phyloP scores from a whole-genome alignment of 2,888 invertebrate genomes.

The Volucella bombylans region DNA sequence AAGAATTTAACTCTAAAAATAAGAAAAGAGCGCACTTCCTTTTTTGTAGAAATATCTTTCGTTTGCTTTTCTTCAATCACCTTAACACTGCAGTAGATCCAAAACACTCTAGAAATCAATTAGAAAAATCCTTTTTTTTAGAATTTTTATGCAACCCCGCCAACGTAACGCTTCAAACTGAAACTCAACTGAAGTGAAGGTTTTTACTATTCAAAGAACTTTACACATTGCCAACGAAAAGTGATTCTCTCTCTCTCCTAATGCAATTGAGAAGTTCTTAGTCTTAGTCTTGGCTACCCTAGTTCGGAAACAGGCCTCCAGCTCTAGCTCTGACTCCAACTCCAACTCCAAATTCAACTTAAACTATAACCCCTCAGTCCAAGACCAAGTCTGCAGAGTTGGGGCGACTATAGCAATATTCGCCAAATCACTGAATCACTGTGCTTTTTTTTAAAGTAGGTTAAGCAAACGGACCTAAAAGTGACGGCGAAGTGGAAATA shows the following conservation, averaged over 20 bases:
- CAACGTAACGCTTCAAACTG: slow-evolving; percentile 71
- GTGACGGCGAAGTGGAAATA: slow-evolving; percentile 50
- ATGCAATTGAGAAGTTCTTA: slow-evolving; percentile 53
- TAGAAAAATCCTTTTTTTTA: slow-evolving; percentile 38
- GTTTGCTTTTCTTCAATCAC: slow-evolving; percentile 34
- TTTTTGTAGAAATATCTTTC: slow-evolving; percentile 8
- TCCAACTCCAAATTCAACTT: slow-evolving; percentile 3
- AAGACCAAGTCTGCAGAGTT: too few relatives aligned
- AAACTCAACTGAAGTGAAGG: slow-evolving; percentile 65
- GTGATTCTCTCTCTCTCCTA: slow-evolving; percentile 43
- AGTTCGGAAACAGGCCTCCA: slow-evolving; percentile 21
- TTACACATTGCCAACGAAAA: slow-evolving; percentile 36
- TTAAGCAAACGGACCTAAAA: slow-evolving; percentile 62
- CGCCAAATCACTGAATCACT: slow-evolving; percentile 60
- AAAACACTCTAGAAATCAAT: slow-evolving; percentile 41
- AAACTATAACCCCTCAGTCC: neutral
- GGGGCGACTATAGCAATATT: slow-evolving; percentile 25
- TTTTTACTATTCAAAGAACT: slow-evolving; percentile 56
- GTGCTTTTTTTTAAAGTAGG: slow-evolving; percentile 63
- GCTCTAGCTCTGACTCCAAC: slow-evolving; percentile 5
- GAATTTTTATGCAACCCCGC: slow-evolving; percentile 64
- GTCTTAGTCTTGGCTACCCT: slow-evolving; percentile 13
- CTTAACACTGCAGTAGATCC: slow-evolving; percentile 25
- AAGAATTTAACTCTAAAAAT: neutral
- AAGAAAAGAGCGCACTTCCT: slow-evolving; percentile 16